These are phyloP conservation scores for Anguilla megastoma DNA, from an alignment of 2,797 vertebrate species.

Conservation along the genomic window DNA sequence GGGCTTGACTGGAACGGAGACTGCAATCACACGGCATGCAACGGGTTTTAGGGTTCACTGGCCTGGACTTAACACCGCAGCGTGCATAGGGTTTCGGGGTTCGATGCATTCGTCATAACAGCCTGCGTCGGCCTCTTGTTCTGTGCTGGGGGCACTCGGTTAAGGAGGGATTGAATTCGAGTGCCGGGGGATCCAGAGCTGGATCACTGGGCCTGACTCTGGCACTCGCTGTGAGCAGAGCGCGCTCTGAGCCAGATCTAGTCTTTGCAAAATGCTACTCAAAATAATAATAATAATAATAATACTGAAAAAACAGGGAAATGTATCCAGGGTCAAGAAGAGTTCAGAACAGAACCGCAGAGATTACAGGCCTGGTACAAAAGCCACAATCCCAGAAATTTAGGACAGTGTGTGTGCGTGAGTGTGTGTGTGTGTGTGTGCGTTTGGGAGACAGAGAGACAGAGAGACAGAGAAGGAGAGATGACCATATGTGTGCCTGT, in stretches of 20 bases:
- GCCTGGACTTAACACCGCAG: background rate
- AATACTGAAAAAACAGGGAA: slow-evolving; percentile 31
- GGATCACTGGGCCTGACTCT: slow-evolving; percentile 8
- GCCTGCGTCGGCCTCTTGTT: background rate
- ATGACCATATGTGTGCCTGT: background rate
- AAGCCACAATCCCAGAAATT: slow-evolving; percentile 38
- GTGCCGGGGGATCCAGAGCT: background rate
- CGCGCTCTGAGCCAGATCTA: slow-evolving; percentile 28
- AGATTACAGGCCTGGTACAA: slow-evolving; percentile 32
- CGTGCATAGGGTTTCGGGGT: background rate
- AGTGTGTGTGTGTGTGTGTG: slow-evolving; percentile 30
- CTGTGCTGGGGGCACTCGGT: background rate
- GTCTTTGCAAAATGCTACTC: slow-evolving; percentile 38
- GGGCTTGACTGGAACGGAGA: background rate
- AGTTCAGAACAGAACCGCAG: slow-evolving; percentile 44
- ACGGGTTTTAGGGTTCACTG: background rate
- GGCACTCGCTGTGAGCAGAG: slow-evolving; percentile 17
- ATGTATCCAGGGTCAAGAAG: slow-evolving; percentile 39
- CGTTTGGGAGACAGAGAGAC: too few relatives aligned
- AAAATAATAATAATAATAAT: background rate
- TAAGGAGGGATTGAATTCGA: background rate
- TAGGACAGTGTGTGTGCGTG: slow-evolving; percentile 3
- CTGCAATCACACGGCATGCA: background rate
- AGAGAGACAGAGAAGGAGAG: too few relatives aligned
- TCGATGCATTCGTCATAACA: background rate